Conservation (phyloP, 2,888 invertebrate species). For the Crocallis elinguaria region DNA sequence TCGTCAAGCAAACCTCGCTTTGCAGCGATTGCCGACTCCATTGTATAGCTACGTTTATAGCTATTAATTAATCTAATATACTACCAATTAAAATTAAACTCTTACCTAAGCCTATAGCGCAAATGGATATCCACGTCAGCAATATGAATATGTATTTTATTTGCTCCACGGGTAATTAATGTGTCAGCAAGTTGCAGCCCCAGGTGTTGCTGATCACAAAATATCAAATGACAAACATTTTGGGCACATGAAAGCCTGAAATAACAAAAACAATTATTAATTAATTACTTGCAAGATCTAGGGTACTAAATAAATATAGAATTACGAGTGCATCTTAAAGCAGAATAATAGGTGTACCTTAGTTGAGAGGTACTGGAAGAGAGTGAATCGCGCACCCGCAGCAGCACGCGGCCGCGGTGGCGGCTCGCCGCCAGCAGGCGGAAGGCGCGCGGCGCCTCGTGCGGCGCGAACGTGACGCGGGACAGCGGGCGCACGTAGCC, state of each 20-base stretch:
- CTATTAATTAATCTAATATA: too few relatives aligned
- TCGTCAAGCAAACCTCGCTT: too few relatives aligned
- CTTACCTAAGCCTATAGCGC: slow-evolving; percentile 40
- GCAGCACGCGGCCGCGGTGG: slow-evolving; percentile 59
- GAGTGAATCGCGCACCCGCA: slow-evolving; percentile 40
- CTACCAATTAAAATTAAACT: slow-evolving; percentile 11
- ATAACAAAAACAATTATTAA: neutral
- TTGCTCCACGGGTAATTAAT: slow-evolving; percentile 54
- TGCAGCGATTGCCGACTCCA: too few relatives aligned
- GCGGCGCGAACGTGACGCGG: slow-evolving; percentile 49
- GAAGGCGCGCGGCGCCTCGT: slow-evolving; percentile 55
- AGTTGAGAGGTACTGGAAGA: too few relatives aligned
- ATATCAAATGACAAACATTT: slow-evolving; percentile 46
- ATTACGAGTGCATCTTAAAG: too few relatives aligned
- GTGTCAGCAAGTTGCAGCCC: slow-evolving; percentile 50
- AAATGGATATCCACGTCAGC: slow-evolving; percentile 28
- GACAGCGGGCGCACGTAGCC: slow-evolving; percentile 64
- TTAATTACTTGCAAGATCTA: too few relatives aligned
- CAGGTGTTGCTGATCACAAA: slow-evolving; percentile 47
- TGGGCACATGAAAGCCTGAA: slow-evolving; percentile 47
- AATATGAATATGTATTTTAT: slow-evolving; percentile 46
- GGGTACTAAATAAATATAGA: too few relatives aligned
- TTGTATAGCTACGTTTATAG: too few relatives aligned
- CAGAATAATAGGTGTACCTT: too few relatives aligned
- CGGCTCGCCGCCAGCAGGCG: slow-evolving; percentile 52